Conservation (phyloP, 2,888 invertebrate genomes). For the Cosmia pyralina region DNA sequence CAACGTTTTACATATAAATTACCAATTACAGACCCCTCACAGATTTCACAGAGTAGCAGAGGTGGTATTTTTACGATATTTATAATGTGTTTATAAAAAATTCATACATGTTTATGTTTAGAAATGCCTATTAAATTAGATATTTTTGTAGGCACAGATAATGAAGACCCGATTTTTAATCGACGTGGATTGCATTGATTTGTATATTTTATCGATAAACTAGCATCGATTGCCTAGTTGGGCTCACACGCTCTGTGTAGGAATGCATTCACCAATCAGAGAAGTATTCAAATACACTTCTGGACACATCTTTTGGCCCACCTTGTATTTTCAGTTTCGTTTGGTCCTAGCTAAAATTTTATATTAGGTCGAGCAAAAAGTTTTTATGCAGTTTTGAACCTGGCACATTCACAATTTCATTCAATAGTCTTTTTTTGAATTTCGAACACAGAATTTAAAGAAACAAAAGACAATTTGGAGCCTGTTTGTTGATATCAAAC, state of each 20-base stretch:
- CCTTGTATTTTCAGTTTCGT: no score
- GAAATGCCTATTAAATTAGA: constrained; percentile 46
- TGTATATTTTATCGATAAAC: constrained; percentile 61
- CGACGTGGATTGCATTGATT: constrained; percentile 46
- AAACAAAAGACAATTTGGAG: no score
- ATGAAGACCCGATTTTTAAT: constrained; percentile 59
- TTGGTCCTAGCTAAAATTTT: no score
- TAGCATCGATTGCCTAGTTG: constrained; percentile 49
- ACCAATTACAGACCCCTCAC: constrained; percentile 77
- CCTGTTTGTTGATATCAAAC: no score
- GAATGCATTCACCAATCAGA: constrained; percentile 47
- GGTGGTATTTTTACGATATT: constrained; percentile 68
- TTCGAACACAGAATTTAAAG: no score
- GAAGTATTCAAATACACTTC: constrained; percentile 29
- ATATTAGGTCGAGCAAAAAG: no score
- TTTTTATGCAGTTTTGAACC: no score
- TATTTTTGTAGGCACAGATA: constrained; percentile 36
- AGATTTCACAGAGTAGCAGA: constrained; percentile 69
- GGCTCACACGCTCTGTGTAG: constrained; percentile 42
- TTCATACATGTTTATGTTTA: constrained; percentile 52
- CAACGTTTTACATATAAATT: constrained; percentile 88
- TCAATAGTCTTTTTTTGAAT: no score
- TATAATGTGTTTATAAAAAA: constrained; percentile 48
- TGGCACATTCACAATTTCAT: no score
- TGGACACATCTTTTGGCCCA: no score